These are phyloP conservation scores for Scopus umbretta DNA, from an alignment of 2,113 vertebrate genomes.

Conservation along the genomic window DNA sequence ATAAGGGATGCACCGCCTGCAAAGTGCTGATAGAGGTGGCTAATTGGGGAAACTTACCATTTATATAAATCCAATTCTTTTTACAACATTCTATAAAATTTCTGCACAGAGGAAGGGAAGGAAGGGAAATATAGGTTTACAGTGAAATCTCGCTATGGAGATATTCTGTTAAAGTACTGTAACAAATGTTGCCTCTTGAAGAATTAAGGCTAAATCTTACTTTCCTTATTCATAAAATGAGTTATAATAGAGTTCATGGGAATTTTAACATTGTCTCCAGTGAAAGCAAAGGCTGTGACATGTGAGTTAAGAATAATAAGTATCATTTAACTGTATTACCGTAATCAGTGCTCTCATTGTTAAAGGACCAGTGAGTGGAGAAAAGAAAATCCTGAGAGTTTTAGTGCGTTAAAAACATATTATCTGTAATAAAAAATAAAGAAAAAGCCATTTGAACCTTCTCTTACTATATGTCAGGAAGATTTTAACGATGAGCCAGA, in stretches of 20 bases:
- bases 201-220: not conserved
- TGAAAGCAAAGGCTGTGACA: not conserved
- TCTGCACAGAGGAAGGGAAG: not conserved
- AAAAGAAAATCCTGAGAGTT: not conserved
- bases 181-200: not conserved
- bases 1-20: constrained; percentile 16
- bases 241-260: not conserved
- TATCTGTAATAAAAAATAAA: not conserved
- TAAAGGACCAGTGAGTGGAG: not conserved
- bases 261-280: not conserved
- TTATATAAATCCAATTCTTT: not conserved
- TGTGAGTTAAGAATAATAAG: not conserved
- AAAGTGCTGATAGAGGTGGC: not conserved
- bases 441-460: not conserved
- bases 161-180: not conserved
- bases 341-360: not conserved
- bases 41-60: not conserved
- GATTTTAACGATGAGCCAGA: not conserved
- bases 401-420: not conserved
- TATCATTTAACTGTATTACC: not conserved
- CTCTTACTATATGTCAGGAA: not conserved
- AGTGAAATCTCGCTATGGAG: not conserved
- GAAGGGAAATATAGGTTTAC: not conserved
- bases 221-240: not conserved
- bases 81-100: not conserved